Percentiles rank a stretch among this genome's conserved stretches.
These are phyloP conservation scores for Peromyscus nudipes DNA, from an alignment of 2,797 vertebrate species.

Conservation along the genomic window DNA sequence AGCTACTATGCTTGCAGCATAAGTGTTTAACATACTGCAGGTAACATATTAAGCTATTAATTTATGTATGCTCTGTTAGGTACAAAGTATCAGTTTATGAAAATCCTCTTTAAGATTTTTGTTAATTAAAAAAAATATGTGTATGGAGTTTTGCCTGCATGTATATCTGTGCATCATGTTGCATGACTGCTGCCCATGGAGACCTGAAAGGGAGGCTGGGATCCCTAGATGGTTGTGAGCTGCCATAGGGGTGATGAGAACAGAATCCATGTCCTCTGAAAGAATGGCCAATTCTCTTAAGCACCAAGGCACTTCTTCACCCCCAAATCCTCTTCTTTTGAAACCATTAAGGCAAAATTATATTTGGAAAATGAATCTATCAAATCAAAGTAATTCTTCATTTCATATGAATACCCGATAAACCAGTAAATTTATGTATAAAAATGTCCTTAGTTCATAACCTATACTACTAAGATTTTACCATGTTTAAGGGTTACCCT, in stretches of 20 bases:
- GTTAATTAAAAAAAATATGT: neutral
- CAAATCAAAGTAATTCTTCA: neutral
- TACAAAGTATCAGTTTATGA: neutral
- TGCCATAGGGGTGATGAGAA: neutral
- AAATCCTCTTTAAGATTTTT: neutral
- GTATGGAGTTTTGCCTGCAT: neutral
- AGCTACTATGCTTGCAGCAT: neutral
- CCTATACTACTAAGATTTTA: neutral
- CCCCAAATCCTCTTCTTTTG: neutral
- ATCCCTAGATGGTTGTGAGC: neutral
- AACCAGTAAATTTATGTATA: neutral
- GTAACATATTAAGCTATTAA: neutral
- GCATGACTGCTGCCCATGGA: neutral
- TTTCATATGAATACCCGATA: neutral
- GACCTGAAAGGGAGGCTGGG: too few relatives aligned
- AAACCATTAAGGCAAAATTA: neutral
- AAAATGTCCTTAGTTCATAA: neutral
- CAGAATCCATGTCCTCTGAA: neutral
- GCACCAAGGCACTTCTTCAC: neutral
- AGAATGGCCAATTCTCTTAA: neutral
- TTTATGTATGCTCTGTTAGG: neutral
- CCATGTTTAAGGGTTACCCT: neutral
- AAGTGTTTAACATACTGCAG: neutral
- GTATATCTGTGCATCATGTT: too few relatives aligned
- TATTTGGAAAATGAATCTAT: slow-evolving; percentile 21